Evolutionary conservation across 2,797 vertebrate species (phyloP), one percentile per base, ranked within the genome.

Genomic region (Spea hammondii): DNA sequence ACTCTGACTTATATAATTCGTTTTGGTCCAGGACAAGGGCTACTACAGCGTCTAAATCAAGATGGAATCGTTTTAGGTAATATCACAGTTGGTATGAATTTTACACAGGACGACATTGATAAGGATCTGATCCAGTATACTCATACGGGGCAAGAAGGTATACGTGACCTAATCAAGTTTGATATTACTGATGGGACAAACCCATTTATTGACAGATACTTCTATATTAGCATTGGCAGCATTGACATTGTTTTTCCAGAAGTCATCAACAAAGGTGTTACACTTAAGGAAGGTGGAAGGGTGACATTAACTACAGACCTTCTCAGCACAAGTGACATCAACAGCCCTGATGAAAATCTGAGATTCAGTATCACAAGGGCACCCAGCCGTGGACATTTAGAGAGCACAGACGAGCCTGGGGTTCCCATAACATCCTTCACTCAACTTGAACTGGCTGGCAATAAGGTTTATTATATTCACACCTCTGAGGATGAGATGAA

Each of bases 181-280:
- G 95, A 96, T 8, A 92, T 96, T 72, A 97, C 95, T 0, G 95
- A 96, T 84, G 92, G 93, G 17, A 92, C 94, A 78, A 97, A 96
- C 85, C 88, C 91, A 45, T 91, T 95, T 5, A 93, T 93, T 77
- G 93, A 95, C 77, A 88, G 91, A 44, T 96, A 94, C 84, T 95
- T 97, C 85, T 95, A 94, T 82, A 90, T 96, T 82, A 94, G 87
- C 76, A 93, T 94, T 66, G 91, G 92, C 45, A 90, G 90, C 80
- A 93, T 94, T 71, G 93, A 95, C 84, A 92, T 92, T 84, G 87
- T 93, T 67, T 95, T 94, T 75, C 94, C 94, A 74, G 92, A 95
- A 83, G 92, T 95, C 76, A 89, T 96, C 80, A 96, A 93, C 86
- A 96, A 96, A 92, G 91, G 93, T 6, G 90, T 97, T 65, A 93